Evolutionary conservation across 37 sponge, comb jelly and placozoan genomes (phyloP).

Genomic region (Halisarca cf. caerulea): DNA sequence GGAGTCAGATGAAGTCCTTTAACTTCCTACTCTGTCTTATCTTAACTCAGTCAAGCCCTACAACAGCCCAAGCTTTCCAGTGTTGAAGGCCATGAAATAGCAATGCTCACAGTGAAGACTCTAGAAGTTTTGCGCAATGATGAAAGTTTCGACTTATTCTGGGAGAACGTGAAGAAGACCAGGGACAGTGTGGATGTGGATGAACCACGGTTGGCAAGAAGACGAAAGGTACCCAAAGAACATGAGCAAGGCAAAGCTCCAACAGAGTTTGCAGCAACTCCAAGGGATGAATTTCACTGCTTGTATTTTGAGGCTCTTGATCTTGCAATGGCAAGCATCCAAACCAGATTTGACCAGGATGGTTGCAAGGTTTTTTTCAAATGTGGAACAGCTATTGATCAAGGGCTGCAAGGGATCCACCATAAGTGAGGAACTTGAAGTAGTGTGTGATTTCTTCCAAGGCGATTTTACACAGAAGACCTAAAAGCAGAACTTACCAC

Average conservation of each 20-base stretch:
- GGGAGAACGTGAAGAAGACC: constrained; percentile 56
- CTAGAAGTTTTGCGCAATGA: constrained; percentile 55
- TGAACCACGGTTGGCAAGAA: constrained; percentile 59
- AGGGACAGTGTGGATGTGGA: constrained; percentile 55
- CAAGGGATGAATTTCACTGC: constrained; percentile 44
- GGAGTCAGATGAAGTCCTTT: constrained; percentile 67
- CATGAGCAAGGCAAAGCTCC: constrained; percentile 58
- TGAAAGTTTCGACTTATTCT: constrained; percentile 62
- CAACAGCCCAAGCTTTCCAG: constrained; percentile 68
- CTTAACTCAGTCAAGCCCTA: constrained; percentile 66
- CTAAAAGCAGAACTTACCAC: constrained; percentile 58
- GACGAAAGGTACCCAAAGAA: constrained; percentile 51
- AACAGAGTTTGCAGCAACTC: constrained; percentile 36
- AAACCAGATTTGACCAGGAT: constrained; percentile 63
- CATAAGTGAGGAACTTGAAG: constrained; percentile 42
- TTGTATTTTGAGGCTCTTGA: constrained; percentile 67
- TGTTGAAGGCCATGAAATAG: constrained; percentile 75
- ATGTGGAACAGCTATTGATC: constrained; percentile 62
- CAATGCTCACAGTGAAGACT: constrained; percentile 68
- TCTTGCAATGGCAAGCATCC: too few relatives aligned
- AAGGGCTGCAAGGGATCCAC: constrained; percentile 44
- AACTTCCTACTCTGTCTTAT: constrained; percentile 52
- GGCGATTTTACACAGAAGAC: constrained; percentile 45
- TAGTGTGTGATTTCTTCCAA: constrained; percentile 43
- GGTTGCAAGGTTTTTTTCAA: constrained; percentile 58